Evolutionary conservation across 2,113 vertebrate genomes (phyloP).

Genomic region (Etheostoma cragini): DNA sequence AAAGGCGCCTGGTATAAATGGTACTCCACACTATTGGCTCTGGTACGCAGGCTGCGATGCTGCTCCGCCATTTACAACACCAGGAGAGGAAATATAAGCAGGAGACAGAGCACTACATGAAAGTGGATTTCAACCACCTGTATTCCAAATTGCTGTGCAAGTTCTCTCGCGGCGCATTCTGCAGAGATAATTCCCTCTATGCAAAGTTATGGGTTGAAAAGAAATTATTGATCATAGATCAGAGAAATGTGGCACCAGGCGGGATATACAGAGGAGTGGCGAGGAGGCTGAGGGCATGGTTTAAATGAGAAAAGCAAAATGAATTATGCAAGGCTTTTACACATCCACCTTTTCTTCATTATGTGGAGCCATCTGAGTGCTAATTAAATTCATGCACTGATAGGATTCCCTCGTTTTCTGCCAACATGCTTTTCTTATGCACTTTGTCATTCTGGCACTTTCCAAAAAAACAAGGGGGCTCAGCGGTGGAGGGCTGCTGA

Average conservation of each 20-base stretch:
- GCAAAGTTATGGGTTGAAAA: conserved; percentile 76
- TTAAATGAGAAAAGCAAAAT: conserved; percentile 72
- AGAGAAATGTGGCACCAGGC: conserved; percentile 50
- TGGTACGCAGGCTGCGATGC: background rate
- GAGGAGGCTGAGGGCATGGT: conserved; percentile 26
- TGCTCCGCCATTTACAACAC: conserved; percentile 53
- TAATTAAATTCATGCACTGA: conserved; percentile 88
- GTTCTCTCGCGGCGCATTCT: conserved; percentile 31
- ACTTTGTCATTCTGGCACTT: conserved; percentile 89
- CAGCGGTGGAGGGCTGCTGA: background rate
- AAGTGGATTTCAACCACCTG: conserved; percentile 73
- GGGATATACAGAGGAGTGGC: conserved; percentile 42
- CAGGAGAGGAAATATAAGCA: conserved; percentile 39
- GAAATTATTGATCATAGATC: conserved; percentile 73
- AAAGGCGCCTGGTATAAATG: conserved; percentile 8
- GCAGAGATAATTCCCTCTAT: conserved; percentile 58
- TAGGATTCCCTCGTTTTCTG: conserved; percentile 87
- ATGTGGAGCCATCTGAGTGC: conserved; percentile 78
- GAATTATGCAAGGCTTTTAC: conserved; percentile 79
- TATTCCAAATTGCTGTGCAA: conserved; percentile 30
- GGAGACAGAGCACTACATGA: conserved; percentile 29
- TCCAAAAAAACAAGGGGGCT: conserved; percentile 64
- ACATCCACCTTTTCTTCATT: conserved; percentile 81
- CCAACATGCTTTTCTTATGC: conserved; percentile 77
- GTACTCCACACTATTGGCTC: background rate